These are phyloP conservation scores for Atethmia centrago DNA, from an alignment of 2,888 invertebrate species.

Conservation along the genomic window DNA sequence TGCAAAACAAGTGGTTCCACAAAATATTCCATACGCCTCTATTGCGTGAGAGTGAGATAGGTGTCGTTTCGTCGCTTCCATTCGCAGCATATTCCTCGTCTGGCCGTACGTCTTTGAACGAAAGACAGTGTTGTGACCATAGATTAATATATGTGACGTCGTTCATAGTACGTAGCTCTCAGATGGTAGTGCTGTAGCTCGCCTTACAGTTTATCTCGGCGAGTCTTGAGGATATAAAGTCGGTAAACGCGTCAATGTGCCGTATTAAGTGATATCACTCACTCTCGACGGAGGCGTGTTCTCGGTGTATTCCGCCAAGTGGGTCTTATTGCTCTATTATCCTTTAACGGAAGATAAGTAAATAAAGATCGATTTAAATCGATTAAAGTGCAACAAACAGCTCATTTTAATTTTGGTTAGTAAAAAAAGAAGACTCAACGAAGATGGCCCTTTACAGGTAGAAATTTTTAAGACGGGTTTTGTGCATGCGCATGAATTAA, in stretches of 20 bases:
- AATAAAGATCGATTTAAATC: slow-evolving; percentile 66
- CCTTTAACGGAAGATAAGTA: slow-evolving; percentile 74
- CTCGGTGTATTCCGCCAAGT: slow-evolving; percentile 74
- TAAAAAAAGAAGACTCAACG: slow-evolving; percentile 72
- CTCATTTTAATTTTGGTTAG: slow-evolving; percentile 70
- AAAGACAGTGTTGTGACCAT: slow-evolving; percentile 77
- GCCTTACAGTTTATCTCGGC: slow-evolving; percentile 82
- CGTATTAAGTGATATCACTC: slow-evolving; percentile 87
- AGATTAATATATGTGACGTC: no score
- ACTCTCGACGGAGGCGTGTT: slow-evolving; percentile 86
- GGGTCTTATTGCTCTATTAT: slow-evolving; percentile 76
- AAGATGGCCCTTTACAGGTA: slow-evolving; percentile 88
- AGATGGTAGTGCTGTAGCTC: slow-evolving; percentile 88
- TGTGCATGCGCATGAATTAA: slow-evolving; percentile 39
- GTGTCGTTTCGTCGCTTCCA: slow-evolving; percentile 79
- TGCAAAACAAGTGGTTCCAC: slow-evolving; percentile 88
- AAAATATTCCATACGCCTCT: slow-evolving; percentile 89
- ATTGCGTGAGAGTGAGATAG: slow-evolving; percentile 86
- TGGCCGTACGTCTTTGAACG: slow-evolving; percentile 84
- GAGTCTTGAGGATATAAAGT: slow-evolving; percentile 86
- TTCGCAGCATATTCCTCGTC: slow-evolving; percentile 80
- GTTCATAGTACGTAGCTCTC: slow-evolving; percentile 91
- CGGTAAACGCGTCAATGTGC: slow-evolving; percentile 83
- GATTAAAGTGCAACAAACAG: slow-evolving; percentile 64
- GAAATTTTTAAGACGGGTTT: slow-evolving; percentile 47